Conservation (phyloP, 92 coral and sea anemone species). For the Chrysogorgia sp. region DNA sequence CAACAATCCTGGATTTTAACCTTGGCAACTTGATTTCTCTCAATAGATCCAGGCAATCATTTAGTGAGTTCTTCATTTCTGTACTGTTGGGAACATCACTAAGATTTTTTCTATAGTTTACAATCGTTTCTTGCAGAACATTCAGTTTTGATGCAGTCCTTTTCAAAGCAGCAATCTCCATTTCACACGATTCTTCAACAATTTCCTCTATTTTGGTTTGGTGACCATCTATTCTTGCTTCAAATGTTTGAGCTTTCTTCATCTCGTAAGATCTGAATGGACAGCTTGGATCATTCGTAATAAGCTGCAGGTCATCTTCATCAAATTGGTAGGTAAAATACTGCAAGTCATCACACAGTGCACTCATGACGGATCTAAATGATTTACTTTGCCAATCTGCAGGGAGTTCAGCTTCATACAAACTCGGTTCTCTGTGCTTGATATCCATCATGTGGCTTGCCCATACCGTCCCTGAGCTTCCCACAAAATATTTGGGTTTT, state of each 20-base stretch:
- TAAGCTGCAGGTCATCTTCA: slow-evolving; percentile 44
- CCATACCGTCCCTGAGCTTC: slow-evolving; percentile 38
- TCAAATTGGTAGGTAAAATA: slow-evolving; percentile 40
- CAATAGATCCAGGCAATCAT: slow-evolving; percentile 41
- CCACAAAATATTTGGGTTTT: slow-evolving; percentile 8
- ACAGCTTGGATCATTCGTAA: slow-evolving; percentile 39
- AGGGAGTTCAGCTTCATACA: slow-evolving; percentile 31
- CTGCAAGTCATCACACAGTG: slow-evolving; percentile 23
- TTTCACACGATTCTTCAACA: slow-evolving; percentile 37
- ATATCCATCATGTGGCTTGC: slow-evolving; percentile 25
- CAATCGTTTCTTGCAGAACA: slow-evolving; percentile 31
- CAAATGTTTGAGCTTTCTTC: slow-evolving; percentile 44
- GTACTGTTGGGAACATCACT: slow-evolving; percentile 23
- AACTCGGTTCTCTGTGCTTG: slow-evolving; percentile 5
- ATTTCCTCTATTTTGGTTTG: slow-evolving; percentile 38
- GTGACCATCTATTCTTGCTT: slow-evolving; percentile 31
- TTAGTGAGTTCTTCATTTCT: slow-evolving; percentile 15
- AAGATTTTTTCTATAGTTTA: slow-evolving; percentile 18
- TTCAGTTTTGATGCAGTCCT: slow-evolving; percentile 32
- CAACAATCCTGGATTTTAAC: slow-evolving; percentile 56
- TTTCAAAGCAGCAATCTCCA: slow-evolving; percentile 39
- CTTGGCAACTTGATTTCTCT: slow-evolving; percentile 38
- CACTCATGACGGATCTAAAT: slow-evolving; percentile 40
- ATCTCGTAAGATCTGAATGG: slow-evolving; percentile 28
- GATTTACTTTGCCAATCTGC: slow-evolving; percentile 58